Evolutionary conservation across 2,113 vertebrate genomes (phyloP), one percentile per base, ranked within the genome.

Genomic region (Narcine bancroftii): DNA sequence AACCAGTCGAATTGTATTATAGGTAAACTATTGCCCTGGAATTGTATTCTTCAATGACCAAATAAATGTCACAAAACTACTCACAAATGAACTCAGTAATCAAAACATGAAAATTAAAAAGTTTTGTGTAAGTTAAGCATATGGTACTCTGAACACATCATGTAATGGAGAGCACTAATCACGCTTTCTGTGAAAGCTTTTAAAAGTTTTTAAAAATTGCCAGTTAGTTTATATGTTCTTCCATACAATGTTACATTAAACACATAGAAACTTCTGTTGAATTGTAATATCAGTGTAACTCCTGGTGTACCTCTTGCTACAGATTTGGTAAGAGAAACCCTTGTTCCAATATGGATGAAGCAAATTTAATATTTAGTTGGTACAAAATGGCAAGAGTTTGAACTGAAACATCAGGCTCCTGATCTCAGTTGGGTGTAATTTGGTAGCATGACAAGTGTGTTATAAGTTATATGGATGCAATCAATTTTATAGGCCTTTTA

Each of bases 141-240:
- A 91, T 5, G 33, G 24, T 45, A 69, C 60, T 45, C 60, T 65
- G 69, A 87, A 69, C 89, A 71, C 79, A 83, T 53, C 21, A 69
- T 36, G 6, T 91, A 13, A 10, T 91, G 89, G 89, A 91, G 89
- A 71, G 89, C 63, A 45, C 63, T 17, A 47, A 33, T 91, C 65
- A 71, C 0, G 89, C 89, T 91, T 91, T 91, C 89, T 91, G 10
- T 91, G 89, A 91, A 91, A 91, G 89, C 65, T 91, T 71, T 69
- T 69, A 91, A 45, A 47, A 11, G n/a, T n/a, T 69, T 21, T 45
- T 73, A 91, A 45, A 69, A 69, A 69, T 45, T 91, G 89, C 39
- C 65, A 47, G 42, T 69, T 91, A 47, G 89, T 71, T 71, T 91
- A 91, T 69, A 47, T 69, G 65, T 69, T 91, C 65, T 69, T 69